phyloP scores from a whole-genome alignment of 1,140 invertebrate genomes.

The Panagrolaimus sp. region DNA sequence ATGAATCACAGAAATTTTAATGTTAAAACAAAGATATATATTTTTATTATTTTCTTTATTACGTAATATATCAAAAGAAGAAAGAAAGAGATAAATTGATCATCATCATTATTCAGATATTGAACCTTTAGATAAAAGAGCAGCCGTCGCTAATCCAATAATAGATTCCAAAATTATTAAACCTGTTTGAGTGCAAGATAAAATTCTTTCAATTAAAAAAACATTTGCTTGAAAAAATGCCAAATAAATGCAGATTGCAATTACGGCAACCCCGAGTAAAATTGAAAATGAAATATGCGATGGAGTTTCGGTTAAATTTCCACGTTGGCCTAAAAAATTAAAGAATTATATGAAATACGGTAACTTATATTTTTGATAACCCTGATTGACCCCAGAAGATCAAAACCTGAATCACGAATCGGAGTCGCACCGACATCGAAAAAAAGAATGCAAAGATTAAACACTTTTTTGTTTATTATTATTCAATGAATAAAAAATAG shows the following conservation, averaged over 20 bases:
- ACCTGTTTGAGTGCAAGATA: conserved; percentile 27
- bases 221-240: conserved; percentile 36
- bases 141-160: conserved; percentile 34
- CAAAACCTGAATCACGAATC: too few species aligned
- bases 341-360: too few species aligned
- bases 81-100: not conserved
- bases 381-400: too few species aligned
- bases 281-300: conserved; percentile 33
- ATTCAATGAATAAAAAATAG: too few species aligned
- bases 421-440: too few species aligned
- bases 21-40: conserved; percentile 2
- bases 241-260: conserved; percentile 36
- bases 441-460: too few species aligned
- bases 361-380: too few species aligned
- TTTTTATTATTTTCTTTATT: not conserved
- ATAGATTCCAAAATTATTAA: conserved; percentile 33
- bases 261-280: conserved; percentile 25
- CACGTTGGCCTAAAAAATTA: conserved; percentile 33
- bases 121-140: conserved; percentile 28
- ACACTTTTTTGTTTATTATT: too few species aligned
- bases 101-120: not conserved
- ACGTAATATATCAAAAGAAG: not conserved
- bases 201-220: conserved; percentile 24
- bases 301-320: conserved; percentile 34
- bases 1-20: too few species aligned